Conservation (phyloP, 2,888 invertebrate species). For the Tricholauxania praeusta region DNA sequence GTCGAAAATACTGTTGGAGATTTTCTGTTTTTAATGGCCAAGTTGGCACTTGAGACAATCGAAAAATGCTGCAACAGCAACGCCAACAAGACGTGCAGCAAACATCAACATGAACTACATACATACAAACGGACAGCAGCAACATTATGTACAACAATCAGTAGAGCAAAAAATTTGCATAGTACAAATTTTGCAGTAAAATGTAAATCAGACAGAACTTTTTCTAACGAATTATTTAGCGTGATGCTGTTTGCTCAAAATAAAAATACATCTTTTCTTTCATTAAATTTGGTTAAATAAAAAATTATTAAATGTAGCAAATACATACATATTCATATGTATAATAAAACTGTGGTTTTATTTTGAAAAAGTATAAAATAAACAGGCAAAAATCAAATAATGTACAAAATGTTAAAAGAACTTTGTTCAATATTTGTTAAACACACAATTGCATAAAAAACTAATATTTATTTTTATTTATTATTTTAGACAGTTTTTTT, state of each 20-base stretch:
- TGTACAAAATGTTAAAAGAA: too few relatives aligned
- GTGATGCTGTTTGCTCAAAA: too few relatives aligned
- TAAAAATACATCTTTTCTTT: too few relatives aligned
- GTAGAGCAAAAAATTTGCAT: conserved; percentile 16
- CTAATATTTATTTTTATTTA: too few relatives aligned
- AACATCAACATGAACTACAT: conserved; percentile 2
- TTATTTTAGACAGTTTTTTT: too few relatives aligned
- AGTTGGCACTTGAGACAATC: conserved; percentile 25
- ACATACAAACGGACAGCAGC: neutral
- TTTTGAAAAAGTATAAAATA: neutral
- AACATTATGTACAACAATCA: conserved; percentile 4
- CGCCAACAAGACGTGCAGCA: neutral
- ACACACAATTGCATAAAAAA: too few relatives aligned
- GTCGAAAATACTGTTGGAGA: conserved; percentile 13
- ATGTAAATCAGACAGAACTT: conserved; percentile 23
- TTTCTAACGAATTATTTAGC: conserved; percentile 20
- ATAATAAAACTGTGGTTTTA: neutral
- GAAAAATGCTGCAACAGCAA: too few relatives aligned
- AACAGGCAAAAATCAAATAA: neutral
- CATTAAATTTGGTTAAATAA: neutral
- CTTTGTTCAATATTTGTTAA: too few relatives aligned
- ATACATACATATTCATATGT: neutral
- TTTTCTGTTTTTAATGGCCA: conserved; percentile 30
- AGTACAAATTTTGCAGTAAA: conserved; percentile 11
- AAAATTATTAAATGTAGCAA: neutral